Evolutionary conservation across 2,797 vertebrate genomes (phyloP).

Genomic region (Xenentodon cancila): DNA sequence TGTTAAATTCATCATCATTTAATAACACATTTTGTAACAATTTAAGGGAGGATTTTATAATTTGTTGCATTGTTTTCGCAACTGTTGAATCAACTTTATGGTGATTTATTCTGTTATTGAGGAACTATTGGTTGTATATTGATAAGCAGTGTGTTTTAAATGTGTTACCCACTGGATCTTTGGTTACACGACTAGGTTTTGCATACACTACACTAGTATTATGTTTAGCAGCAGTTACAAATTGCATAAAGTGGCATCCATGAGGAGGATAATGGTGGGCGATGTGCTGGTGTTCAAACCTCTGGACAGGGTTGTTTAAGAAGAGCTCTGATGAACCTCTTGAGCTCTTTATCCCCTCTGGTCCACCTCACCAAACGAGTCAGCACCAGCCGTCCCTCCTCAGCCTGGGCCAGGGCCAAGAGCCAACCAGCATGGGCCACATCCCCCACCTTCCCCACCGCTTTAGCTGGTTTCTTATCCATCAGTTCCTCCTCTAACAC

Average conservation of each 20-base stretch:
- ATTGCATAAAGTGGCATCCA: not conserved
- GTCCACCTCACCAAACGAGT: constrained; percentile 81
- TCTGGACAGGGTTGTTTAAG: constrained; percentile 77
- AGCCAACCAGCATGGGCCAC: constrained; percentile 51
- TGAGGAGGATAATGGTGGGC: no score
- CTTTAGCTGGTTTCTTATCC: constrained; percentile 29
- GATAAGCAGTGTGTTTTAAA: no score
- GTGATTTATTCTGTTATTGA: no score
- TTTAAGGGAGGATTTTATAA: not conserved
- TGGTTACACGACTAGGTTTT: no score
- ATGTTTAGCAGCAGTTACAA: not conserved
- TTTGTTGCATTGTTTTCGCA: not conserved
- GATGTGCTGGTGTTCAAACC: constrained; percentile 16
- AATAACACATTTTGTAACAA: no score
- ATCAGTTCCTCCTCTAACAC: constrained; percentile 13
- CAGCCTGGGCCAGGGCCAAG: constrained; percentile 75
- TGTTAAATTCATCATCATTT: no score
- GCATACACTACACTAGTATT: not conserved
- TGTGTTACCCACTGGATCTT: no score
- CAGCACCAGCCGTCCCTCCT: constrained; percentile 77
- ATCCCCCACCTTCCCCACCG: constrained; percentile 22
- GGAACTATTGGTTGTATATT: no score
- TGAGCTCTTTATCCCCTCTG: constrained; percentile 80
- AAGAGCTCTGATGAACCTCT: constrained; percentile 80
- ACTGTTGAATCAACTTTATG: no score